Evolutionary conservation across 2,797 vertebrate genomes (phyloP), one percentile per base, ranked within the genome.

Genomic region (Ceryle rudis): DNA sequence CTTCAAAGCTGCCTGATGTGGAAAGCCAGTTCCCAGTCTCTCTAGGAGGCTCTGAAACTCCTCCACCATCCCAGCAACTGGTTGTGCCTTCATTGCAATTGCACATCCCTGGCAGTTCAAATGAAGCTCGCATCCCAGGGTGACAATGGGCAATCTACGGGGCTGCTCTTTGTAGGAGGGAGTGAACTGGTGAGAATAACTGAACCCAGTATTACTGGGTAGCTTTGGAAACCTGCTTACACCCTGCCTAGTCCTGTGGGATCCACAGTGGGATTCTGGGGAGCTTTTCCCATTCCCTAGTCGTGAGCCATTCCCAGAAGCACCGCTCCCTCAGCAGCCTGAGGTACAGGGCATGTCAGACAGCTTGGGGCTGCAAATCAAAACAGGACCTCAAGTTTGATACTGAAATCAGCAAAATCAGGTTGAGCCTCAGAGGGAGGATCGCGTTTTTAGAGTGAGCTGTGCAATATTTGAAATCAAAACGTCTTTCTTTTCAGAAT

Each of bases 1-100:
- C 74, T 61, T 86, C 73, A 55, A 35, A 91, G 72, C 79, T 92
- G 81, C 89, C 72, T 83, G 6, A 11, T 17, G 81, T 66, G 54
- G 58, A 55, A 88, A 19, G 42, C 2, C 29, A 21, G 15, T n/a
- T 83, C 61, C 71, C 65, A 66, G 19, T 10, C 46, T 7, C 39
- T 74, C n/a, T 35, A 47, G 60, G 75, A 87, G 33, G 64, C 31
- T 92, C 69, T 33, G 81, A 35, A 91, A 58, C 35, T 55, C 61
- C 28, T 20, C 26, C 14, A 1, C 23, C 20, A 19, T 14, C 74
- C 8, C 77, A 44, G 5, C 3, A 14, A 42, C 29, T 0, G 1
- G 2, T n/a, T n/a, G 9, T 10, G 10, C 31, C 61, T 66, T 21
- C 20, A 14, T 16, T 41, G 65, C 81, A 11, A 16, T 21, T 57